Base-by-base conservation (phyloP, 92 coral and sea anemone genomes). In the Metridium senile region DNA sequence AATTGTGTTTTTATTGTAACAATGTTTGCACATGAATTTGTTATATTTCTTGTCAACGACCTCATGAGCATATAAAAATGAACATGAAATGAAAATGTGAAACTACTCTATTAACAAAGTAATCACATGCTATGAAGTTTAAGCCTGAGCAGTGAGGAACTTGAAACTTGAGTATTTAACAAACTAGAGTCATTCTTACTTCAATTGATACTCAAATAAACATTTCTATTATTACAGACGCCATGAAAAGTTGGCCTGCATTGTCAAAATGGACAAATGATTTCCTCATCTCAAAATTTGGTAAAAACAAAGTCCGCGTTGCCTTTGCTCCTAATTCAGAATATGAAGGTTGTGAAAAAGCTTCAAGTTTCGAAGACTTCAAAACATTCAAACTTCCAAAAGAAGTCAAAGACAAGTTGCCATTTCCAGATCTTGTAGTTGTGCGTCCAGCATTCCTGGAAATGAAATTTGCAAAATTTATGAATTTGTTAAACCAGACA, bases 301-400 rank as follows among this genome's bases (percentile, higher is more conserved):
- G 93, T 1, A 62, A 77, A 49, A 92, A 80, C 66, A 68, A 74
- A 68, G 90, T 89, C 9, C 91, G 90, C 26, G 88, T 92, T 6
- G 92, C 92, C 34, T 83, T 92, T 75, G 90, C 93, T 26, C 90
- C 97, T 16, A 84, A 83, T 71, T 90, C 93, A n/a, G 91, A 88
- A 65, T 92, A 88, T 51, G 97, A 92, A 67, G 97, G 97, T 4
- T 92, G 97, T 68, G 93, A 92, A 6, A 82, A 85, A 34, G 93
- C 97, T 11, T 33, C 74, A 18, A 26, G 79, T 71, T 89, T 87
- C 69, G 89, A 89, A 32, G 82, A 92, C 75, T 89, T 78, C 28
- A 82, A 89, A 56, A 25, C 80, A 1, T 92, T 92, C 29, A 77
- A 82, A 33, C 49, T 83, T 23, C 97, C 97, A 47, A 81, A 89